phyloP scores from a whole-genome alignment of 2,797 vertebrate species.

The Cyprinella venusta region DNA sequence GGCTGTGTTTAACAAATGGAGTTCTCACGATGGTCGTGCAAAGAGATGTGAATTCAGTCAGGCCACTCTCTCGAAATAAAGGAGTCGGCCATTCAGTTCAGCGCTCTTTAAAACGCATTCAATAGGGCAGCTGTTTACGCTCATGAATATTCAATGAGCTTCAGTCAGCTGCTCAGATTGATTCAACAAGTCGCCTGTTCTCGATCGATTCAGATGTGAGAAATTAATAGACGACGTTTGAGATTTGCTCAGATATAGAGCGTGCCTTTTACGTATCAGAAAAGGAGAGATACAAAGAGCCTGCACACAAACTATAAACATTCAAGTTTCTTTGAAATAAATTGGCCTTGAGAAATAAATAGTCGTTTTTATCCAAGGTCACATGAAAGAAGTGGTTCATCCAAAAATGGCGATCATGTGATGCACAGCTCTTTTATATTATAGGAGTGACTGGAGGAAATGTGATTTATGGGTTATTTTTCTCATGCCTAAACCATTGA shows the following conservation, averaged over 20 bases:
- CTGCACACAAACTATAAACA: not conserved
- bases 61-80: slow-evolving; percentile 22
- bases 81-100: slow-evolving; percentile 30
- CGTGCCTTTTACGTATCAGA: not conserved
- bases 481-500: not conserved
- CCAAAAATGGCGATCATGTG: not conserved
- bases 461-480: not conserved
- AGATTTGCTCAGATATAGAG: not conserved
- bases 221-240: slow-evolving; percentile 1
- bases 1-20: not conserved
- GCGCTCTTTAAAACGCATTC: slow-evolving; percentile 43
- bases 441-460: too few relatives aligned
- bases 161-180: slow-evolving; percentile 41
- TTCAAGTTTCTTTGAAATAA: not conserved
- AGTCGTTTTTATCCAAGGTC: not conserved
- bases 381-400: slow-evolving; percentile 8
- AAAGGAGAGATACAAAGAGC: not conserved
- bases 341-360: slow-evolving; percentile 1
- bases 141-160: slow-evolving; percentile 60
- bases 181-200: slow-evolving; percentile 25
- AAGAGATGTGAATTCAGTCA: slow-evolving; percentile 7
- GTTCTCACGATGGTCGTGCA: not conserved
- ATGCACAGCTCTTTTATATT: not conserved
- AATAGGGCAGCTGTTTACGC: slow-evolving; percentile 57
- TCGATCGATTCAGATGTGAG: not conserved